These are phyloP conservation scores for Gonioctena quinquepunctata DNA, from an alignment of 1,140 invertebrate genomes.

Conservation along the genomic window DNA sequence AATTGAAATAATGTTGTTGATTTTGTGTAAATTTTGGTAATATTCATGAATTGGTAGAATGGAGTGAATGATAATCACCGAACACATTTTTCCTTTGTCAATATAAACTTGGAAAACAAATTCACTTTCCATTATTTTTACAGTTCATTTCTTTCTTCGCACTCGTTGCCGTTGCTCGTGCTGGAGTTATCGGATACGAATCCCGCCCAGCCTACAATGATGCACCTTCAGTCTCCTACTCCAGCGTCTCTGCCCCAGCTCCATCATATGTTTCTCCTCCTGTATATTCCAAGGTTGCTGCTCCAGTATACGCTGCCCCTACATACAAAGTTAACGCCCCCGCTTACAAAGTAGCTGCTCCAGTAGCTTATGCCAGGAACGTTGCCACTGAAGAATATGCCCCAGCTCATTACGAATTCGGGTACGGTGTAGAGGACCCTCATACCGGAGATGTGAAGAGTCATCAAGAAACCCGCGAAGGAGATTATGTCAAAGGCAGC, in stretches of 20 bases:
- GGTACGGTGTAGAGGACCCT: constrained; percentile 52
- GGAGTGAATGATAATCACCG: too few relatives aligned
- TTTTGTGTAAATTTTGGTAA: too few relatives aligned
- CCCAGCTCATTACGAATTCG: constrained; percentile 39
- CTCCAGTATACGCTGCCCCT: constrained; percentile 2
- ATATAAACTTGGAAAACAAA: too few relatives aligned
- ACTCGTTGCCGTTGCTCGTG: neutral
- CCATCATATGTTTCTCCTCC: neutral
- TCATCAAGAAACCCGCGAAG: constrained; percentile 27
- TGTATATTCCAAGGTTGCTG: neutral
- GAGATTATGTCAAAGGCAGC: constrained; percentile 25
- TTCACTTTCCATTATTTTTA: neutral
- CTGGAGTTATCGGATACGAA: neutral
- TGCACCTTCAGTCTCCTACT: constrained; percentile 2
- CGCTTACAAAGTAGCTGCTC: constrained; percentile 7
- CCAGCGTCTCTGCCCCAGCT: neutral
- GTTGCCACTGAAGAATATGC: constrained; percentile 1
- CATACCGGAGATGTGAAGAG: constrained; percentile 53
- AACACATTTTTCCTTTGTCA: too few relatives aligned
- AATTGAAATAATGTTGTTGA: too few relatives aligned
- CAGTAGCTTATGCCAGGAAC: neutral
- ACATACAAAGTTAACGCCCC: constrained; percentile 22
- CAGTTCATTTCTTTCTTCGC: constrained; percentile 4
- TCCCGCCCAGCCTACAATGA: neutral
- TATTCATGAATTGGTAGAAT: too few relatives aligned